phyloP scores from a whole-genome alignment of 2,888 invertebrate genomes.

The Metallyticus violacea region DNA sequence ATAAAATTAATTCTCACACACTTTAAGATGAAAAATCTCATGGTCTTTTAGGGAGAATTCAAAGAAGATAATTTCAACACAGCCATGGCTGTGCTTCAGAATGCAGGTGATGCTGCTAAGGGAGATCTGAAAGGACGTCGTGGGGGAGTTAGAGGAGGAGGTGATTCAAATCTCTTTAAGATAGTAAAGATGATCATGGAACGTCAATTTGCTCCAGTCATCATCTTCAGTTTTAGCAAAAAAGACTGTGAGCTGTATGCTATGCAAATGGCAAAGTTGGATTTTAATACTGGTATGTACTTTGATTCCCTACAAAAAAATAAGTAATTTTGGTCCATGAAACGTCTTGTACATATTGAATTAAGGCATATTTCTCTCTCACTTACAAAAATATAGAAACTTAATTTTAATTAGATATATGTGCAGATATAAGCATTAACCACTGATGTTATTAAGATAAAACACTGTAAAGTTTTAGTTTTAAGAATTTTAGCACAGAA shows the following conservation, averaged over 20 bases:
- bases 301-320: background rate
- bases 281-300: constrained; percentile 80
- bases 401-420: too few relatives aligned
- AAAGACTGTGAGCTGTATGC: constrained; percentile 98
- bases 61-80: constrained; percentile 96
- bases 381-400: too few relatives aligned
- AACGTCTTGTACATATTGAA: background rate
- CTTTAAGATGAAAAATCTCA: background rate
- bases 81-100: constrained; percentile 90
- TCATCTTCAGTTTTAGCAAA: constrained; percentile 96
- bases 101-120: constrained; percentile 78
- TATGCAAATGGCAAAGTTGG: constrained; percentile 93
- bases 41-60: constrained; percentile 70
- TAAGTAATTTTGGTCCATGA: background rate
- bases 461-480: too few relatives aligned
- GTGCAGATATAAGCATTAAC: too few relatives aligned
- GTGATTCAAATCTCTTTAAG: constrained; percentile 85
- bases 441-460: too few relatives aligned
- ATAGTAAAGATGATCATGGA: constrained; percentile 99
- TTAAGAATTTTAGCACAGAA: too few relatives aligned
- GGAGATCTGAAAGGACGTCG: constrained; percentile 72
- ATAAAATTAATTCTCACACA: background rate
- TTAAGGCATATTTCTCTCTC: too few relatives aligned
- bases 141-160: constrained; percentile 60
- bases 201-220: constrained; percentile 94